Percentiles rank a stretch among this genome's conserved stretches.
These are phyloP conservation scores for Crepidodera aurea DNA, from an alignment of 2,888 invertebrate species.

Conservation along the genomic window DNA sequence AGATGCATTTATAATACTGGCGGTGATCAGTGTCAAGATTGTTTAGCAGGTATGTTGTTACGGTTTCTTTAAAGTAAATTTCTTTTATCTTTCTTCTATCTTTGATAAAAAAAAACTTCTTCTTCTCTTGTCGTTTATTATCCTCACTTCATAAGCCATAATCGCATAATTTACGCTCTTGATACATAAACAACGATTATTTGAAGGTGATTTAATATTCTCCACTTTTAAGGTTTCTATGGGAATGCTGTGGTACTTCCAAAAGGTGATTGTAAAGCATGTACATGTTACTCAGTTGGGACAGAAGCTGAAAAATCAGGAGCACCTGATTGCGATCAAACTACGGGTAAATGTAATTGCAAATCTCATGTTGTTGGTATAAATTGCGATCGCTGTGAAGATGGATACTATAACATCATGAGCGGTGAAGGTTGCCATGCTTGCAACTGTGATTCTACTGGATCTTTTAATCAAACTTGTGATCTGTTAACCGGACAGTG, in stretches of 20 bases:
- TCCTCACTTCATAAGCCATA: too few relatives aligned
- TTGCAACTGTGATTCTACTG: slow-evolving; percentile 89
- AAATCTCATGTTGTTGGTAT: slow-evolving; percentile 82
- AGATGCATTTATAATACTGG: slow-evolving; percentile 97
- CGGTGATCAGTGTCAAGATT: slow-evolving; percentile 90
- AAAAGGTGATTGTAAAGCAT: slow-evolving; percentile 90
- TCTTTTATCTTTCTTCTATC: too few relatives aligned
- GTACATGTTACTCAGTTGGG: slow-evolving; percentile 88
- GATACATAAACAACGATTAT: too few relatives aligned
- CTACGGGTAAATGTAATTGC: slow-evolving; percentile 83
- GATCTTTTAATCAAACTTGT: slow-evolving; percentile 87
- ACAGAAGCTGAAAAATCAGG: slow-evolving; percentile 78
- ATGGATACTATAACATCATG: slow-evolving; percentile 83
- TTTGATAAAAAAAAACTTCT: too few relatives aligned
- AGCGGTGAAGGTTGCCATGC: slow-evolving; percentile 88
- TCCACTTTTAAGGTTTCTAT: slow-evolving; percentile 84
- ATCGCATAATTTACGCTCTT: too few relatives aligned
- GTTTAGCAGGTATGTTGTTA: slow-evolving; percentile 75
- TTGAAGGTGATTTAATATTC: too few relatives aligned
- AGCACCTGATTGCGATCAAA: slow-evolving; percentile 79
- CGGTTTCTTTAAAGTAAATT: too few relatives aligned
- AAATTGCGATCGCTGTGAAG: slow-evolving; percentile 85
- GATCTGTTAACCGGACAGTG: slow-evolving; percentile 87
- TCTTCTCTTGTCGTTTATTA: too few relatives aligned
- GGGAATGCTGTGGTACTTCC: slow-evolving; percentile 92